Evolutionary conservation across 2,888 invertebrate genomes (phyloP).

Genomic region (Philereme transversata): DNA sequence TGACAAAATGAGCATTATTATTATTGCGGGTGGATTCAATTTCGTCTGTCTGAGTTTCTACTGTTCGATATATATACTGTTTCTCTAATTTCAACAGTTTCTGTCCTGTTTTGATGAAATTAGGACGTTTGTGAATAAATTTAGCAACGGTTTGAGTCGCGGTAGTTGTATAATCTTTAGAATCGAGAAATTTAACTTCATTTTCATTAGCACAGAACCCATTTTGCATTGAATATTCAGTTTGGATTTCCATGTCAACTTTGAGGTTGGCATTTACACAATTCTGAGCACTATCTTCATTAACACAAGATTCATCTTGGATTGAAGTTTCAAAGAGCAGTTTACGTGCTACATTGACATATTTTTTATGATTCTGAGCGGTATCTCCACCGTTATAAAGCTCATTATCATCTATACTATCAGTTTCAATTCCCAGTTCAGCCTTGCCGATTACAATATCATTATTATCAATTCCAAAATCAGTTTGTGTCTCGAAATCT

Average conservation of each 20-base stretch:
- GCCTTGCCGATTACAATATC: conserved; percentile 2
- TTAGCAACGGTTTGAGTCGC: conserved; percentile 16
- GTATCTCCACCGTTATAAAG: conserved; percentile 15
- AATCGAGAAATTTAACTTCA: conserved; percentile 18
- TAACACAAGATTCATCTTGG: background rate
- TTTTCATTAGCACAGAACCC: conserved; percentile 7
- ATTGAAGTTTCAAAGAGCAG: conserved; percentile 16
- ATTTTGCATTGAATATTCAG: conserved; percentile 22
- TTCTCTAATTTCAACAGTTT: conserved; percentile 17
- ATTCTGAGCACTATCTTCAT: conserved; percentile 5
- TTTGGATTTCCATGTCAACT: conserved; percentile 26
- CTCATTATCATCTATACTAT: conserved; percentile 9
- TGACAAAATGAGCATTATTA: conserved; percentile 46
- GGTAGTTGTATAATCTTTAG: conserved; percentile 6
- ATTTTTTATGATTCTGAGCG: conserved; percentile 10
- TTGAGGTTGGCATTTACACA: conserved; percentile 11
- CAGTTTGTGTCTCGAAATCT: conserved; percentile 18
- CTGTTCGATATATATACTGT: conserved; percentile 6
- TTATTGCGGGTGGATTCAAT: conserved; percentile 41
- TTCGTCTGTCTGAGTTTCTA: conserved; percentile 26
- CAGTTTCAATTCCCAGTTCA: conserved; percentile 15
- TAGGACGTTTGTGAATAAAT: conserved; percentile 12
- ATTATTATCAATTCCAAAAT: background rate
- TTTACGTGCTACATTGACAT: conserved; percentile 10
- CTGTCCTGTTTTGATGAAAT: conserved; percentile 14